These are phyloP conservation scores for Campoletis sonorensis DNA, from an alignment of 1,140 invertebrate species.

Conservation along the genomic window DNA sequence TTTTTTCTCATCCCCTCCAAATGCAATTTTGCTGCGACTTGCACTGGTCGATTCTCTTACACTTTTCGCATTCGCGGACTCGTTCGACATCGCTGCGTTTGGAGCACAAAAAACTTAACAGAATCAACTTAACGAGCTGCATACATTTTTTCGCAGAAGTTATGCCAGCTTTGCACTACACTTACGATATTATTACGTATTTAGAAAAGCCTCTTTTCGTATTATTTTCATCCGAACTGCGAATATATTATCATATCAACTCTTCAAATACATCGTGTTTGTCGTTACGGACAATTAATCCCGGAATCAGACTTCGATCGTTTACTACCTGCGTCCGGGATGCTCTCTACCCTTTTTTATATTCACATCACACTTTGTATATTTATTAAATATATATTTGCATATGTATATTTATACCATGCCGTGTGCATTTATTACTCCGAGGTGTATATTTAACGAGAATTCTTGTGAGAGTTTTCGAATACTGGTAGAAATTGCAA, in stretches of 20 bases:
- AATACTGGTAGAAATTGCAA: neutral
- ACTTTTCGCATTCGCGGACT: too few relatives aligned
- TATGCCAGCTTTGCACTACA: too few relatives aligned
- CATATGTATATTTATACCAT: neutral
- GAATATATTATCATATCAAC: constrained; percentile 3
- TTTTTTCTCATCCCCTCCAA: constrained; percentile 26
- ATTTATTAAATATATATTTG: neutral
- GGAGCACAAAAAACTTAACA: too few relatives aligned
- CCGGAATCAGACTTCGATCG: constrained; percentile 59
- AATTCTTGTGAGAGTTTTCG: constrained; percentile 22
- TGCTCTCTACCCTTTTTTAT: constrained; percentile 16
- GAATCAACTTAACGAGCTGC: too few relatives aligned
- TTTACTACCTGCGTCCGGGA: constrained; percentile 46
- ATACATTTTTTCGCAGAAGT: too few relatives aligned
- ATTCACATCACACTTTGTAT: constrained; percentile 13
- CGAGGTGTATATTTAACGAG: constrained; percentile 9
- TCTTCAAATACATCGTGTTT: neutral
- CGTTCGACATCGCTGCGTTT: too few relatives aligned
- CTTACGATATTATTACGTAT: neutral
- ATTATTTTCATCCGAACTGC: neutral
- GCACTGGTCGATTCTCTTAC: too few relatives aligned
- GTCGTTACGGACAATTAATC: constrained; percentile 59
- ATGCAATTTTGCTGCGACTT: neutral
- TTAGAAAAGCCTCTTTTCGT: constrained; percentile 35
- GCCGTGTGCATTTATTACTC: constrained; percentile 23